Base-by-base conservation (phyloP, 2,113 vertebrate genomes). In the Orcinus orca region DNA sequence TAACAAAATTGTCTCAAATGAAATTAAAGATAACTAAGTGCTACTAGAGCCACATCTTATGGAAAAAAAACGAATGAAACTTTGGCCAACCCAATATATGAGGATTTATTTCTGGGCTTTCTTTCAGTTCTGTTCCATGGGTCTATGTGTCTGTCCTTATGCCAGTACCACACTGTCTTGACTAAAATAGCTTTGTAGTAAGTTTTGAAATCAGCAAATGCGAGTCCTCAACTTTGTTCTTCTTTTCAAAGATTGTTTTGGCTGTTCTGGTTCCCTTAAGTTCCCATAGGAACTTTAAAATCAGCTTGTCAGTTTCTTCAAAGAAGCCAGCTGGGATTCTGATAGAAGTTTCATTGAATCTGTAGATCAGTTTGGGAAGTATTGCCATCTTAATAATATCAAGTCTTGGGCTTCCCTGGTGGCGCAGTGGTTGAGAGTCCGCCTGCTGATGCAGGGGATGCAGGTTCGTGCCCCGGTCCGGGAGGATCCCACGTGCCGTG, bases 41-140 rank as follows among this genome's bases (percentile, higher is more conserved):
- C 53, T 18, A 53, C 53, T 53, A 53, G 53, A 53, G 53, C 53
- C 15, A 53, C 53, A 53, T 6, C 53, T 53, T 53, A 53, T 53
- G 53, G 53, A 6, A 53, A 53, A 53, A 53, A 53, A 53, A 15
- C 15, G 15, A 17, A 53, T 0, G 15, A 53, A 53, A 53, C 53
- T 53, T 53, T 53, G 53, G 53, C 53, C 53, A 18, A 18, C 53
- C 15, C 53, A 6, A 6, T 53, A 8, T 18, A 2, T 21, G 11
- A 14, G 11, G 26, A 33, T 9, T 15, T 5, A 4, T 36, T 3
- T 20, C 73, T 29, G 10, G 44, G 74, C 29, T 50, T 29, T 29
- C 71, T 50, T 29, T 29, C 41, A 1, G 33, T 17, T 20, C 29
- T 20, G 1, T 11, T 11, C 15, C 17, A 2, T 2, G 1, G 8